Evolutionary conservation across 2,113 vertebrate species (phyloP).

Genomic region (Mobula birostris): DNA sequence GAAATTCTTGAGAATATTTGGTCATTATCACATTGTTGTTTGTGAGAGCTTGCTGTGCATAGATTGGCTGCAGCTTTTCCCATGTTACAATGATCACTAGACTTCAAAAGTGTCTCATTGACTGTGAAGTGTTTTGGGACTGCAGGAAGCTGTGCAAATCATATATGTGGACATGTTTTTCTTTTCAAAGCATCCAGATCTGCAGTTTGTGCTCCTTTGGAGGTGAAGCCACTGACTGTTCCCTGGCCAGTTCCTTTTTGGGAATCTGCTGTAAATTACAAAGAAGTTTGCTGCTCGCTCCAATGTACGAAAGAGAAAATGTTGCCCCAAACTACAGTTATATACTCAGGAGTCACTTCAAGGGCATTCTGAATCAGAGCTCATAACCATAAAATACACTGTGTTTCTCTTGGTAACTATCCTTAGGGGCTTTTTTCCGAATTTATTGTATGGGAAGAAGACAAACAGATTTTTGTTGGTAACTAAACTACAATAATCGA

Average conservation of each 20-base stretch:
- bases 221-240: not conserved
- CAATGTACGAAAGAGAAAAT: conserved; percentile 5
- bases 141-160: too few relatives aligned
- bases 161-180: not conserved
- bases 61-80: too few relatives aligned
- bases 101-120: too few relatives aligned
- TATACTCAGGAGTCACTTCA: conserved; percentile 17
- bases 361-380: not conserved
- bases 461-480: conserved; percentile 1
- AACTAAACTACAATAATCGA: not conserved
- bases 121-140: too few relatives aligned
- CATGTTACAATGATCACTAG: too few relatives aligned
- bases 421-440: not conserved
- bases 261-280: conserved; percentile 11
- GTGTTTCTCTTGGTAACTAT: not conserved
- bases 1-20: too few relatives aligned
- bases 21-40: too few relatives aligned
- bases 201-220: not conserved
- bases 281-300: not conserved
- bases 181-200: not conserved
- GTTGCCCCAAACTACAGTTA: not conserved
- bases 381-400: not conserved
- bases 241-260: not conserved
- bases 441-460: not conserved
- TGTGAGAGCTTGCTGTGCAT: too few relatives aligned